Base-by-base conservation (phyloP, 2,113 vertebrate genomes). In the Gobio gobio region DNA sequence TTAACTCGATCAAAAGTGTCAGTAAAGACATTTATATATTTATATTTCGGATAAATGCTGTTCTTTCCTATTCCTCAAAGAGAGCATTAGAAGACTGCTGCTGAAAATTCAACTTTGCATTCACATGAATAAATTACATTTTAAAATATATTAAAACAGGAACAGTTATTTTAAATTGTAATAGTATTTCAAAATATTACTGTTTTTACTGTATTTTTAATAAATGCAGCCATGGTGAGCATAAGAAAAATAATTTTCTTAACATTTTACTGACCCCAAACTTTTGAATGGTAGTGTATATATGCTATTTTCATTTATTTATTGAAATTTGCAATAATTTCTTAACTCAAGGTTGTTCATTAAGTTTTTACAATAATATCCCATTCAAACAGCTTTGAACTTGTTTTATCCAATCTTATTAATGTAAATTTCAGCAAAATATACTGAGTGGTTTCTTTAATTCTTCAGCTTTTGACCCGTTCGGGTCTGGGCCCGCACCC, bases 401-500 rank as follows among this genome's bases (percentile, higher is more conserved):
- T 66, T 66, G 14, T 33, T 66, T 36, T 36, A 66, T 18, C 63
- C 40, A 40, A 40, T 40, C 40, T 40, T 75, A 26, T 26, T 29
- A 56, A 26, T 40, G 6, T 36, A 4, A 14, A 33, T 40, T 49
- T 29, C 9, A 51, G 47, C 16, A 13, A 29, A 76, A 85, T 13
- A 49, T 26, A 12, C 3, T 66, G 12, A 40, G 63, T 66, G 3
- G 0, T 85, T 0, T 54, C 0, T 83, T 26, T 84, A 7, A 81
- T 79, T 40, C 40, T 74, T 79, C 93, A 91, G 90, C 94, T 61
- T 99, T 99, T 91, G 96, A 98, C 91, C 97, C 95, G 0, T 99
- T 99, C 89, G 96, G 96, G 88, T 90, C 94, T 0, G 95, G 95
- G 83, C 91, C 97, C 29, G 90, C 95, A 2, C 91, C 97, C 29